Evolutionary conservation across 2,113 vertebrate genomes (phyloP).

Genomic region (Crotalus horridus): DNA sequence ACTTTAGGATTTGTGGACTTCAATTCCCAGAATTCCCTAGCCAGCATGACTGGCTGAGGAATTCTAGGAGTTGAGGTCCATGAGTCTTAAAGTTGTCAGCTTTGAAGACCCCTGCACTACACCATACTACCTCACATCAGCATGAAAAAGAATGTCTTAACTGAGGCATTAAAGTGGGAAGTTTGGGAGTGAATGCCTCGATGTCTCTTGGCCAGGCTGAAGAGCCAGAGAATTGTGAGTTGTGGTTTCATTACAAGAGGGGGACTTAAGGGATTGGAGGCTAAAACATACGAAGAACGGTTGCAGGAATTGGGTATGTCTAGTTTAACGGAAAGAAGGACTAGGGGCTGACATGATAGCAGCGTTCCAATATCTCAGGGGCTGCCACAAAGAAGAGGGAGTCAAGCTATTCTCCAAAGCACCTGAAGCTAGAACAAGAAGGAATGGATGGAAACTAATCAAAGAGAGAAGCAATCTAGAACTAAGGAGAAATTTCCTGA

Average conservation of each 20-base stretch:
- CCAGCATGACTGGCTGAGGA: too few species aligned
- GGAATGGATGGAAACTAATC: background rate
- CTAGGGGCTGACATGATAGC: background rate
- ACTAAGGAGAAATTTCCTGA: background rate
- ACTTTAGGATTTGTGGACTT: background rate
- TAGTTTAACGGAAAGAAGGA: background rate
- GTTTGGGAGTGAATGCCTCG: background rate
- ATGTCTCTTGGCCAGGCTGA: background rate
- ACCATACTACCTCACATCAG: background rate
- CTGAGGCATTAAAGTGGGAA: background rate
- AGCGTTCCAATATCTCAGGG: background rate
- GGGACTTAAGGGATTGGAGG: background rate
- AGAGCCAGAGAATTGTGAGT: background rate
- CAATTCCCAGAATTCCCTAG: too few species aligned
- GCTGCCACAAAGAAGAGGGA: background rate
- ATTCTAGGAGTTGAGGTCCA: too few species aligned
- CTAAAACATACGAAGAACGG: background rate
- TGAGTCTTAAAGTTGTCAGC: too few species aligned
- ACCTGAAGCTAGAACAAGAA: background rate
- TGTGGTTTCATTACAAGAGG: background rate
- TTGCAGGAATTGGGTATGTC: background rate
- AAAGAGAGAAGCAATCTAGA: background rate
- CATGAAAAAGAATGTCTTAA: background rate
- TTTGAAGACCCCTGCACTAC: background rate
- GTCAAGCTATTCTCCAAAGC: background rate